Base-by-base conservation (phyloP, 1,140 invertebrate genomes). In the Aphelenchoides besseyi region DNA sequence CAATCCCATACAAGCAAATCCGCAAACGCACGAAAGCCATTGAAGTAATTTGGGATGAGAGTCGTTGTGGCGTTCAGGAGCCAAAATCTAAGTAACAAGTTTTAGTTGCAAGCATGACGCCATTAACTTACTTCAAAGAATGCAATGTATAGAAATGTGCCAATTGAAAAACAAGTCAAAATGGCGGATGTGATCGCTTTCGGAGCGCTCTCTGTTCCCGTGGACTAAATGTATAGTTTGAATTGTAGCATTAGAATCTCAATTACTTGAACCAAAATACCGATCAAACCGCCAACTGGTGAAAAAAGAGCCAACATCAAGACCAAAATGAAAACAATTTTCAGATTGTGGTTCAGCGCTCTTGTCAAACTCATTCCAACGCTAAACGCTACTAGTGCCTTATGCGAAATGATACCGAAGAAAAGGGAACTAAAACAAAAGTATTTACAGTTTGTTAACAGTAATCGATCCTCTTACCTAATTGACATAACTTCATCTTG, bases 351-450 rank as follows among this genome's bases (percentile, higher is more conserved):
- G 0, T 90, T 87, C 57, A 88, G 87, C 2, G 89, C 89, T 33
- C 89, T 88, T 8, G 90, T 85, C 23, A 89, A 79, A 73, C 87
- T 88, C 74, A 90, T 82, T 3, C 89, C 88, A 8, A 90, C 77
- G 76, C 88, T 89, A 73, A 89, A 89, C n/a, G 88, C 87, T 30
- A 89, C 86, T 12, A 89, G 85, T 8, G 86, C 83, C 80, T 89
- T 89, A 76, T 89, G 89, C 12, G 89, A 79, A 23, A 88, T 81
- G 5, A 89, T 85, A 23, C 88, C 89, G 41, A 86, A 80, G 74
- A 88, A 88, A 2, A 89, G 85, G 55, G 86, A 85, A 18, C 88
- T 78, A 94, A 91, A 1, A 91, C 91, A 33, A 93, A 82, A 76
- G 30, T 28, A n/a, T 18, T n/a, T 36, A 48, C 61, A 68, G n/a